Conservation (phyloP, 2,113 vertebrate species). For the Anolis sagrei region DNA sequence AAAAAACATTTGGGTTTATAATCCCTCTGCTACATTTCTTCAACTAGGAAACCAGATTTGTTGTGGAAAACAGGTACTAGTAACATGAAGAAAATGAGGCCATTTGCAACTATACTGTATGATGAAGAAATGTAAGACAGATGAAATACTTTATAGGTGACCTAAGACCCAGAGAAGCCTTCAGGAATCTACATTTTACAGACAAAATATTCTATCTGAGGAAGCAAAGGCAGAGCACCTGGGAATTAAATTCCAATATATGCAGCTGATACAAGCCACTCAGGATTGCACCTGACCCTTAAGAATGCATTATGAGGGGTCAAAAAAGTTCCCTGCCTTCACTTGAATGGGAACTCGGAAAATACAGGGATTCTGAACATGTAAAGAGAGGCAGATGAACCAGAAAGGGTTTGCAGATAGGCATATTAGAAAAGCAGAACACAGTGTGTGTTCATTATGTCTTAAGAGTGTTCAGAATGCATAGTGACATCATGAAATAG, state of each 20-base stretch:
- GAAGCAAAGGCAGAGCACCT: slow-evolving; percentile 1
- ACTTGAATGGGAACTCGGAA: neutral
- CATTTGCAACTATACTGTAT: neutral
- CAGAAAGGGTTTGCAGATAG: too few relatives aligned
- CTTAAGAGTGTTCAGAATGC: too few relatives aligned
- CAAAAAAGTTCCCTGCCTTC: neutral
- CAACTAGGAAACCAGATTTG: rapidly evolving
- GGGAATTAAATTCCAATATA: neutral
- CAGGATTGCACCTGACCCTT: neutral
- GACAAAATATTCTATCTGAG: neutral
- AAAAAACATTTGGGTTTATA: slow-evolving; percentile 11
- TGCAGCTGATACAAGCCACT: too few relatives aligned
- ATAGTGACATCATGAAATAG: too few relatives aligned
- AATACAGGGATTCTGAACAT: neutral
- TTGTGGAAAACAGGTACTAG: neutral
- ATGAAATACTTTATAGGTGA: slow-evolving; percentile 25
- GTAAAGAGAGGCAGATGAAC: neutral
- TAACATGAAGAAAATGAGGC: slow-evolving; percentile 12
- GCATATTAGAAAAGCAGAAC: too few relatives aligned
- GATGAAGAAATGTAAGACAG: slow-evolving; percentile 30
- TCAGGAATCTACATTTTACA: neutral
- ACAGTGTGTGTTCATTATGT: too few relatives aligned
- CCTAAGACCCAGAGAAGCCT: neutral
- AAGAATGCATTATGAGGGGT: neutral
- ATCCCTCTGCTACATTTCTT: neutral